Conservation (phyloP, 2,888 invertebrate species). For the Rhamphomyia laevipes region DNA sequence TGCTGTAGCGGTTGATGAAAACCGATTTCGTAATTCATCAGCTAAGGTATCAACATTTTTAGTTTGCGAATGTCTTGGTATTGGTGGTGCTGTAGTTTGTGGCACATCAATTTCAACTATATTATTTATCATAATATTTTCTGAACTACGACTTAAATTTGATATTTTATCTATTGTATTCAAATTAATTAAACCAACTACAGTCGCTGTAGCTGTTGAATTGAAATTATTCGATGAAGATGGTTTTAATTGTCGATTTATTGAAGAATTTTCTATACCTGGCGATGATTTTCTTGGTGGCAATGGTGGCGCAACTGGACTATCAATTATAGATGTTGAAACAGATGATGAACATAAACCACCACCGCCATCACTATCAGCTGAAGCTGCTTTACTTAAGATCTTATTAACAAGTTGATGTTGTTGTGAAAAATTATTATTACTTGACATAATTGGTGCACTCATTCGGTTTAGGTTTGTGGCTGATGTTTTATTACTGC, state of each 20-base stretch:
- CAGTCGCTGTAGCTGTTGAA: background rate
- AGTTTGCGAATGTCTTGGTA: conserved; percentile 30
- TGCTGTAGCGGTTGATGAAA: conserved; percentile 12
- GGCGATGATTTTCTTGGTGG: conserved; percentile 47
- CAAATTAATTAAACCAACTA: conserved; percentile 10
- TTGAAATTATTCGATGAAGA: conserved; percentile 16
- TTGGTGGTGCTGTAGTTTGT: conserved; percentile 34
- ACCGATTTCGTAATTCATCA: conserved; percentile 28
- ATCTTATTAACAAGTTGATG: conserved; percentile 11
- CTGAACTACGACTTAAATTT: conserved; percentile 25
- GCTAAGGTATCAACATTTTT: conserved; percentile 27
- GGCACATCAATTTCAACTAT: conserved; percentile 24
- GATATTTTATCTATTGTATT: conserved; percentile 9
- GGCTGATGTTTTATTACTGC: conserved; percentile 10
- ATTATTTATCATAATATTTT: conserved; percentile 24
- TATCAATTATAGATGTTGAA: background rate
- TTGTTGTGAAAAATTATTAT: conserved; percentile 12
- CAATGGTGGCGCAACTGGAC: conserved; percentile 40
- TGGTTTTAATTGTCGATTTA: conserved; percentile 18
- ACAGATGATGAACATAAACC: background rate
- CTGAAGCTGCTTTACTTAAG: conserved; percentile 19
- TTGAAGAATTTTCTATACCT: conserved; percentile 26
- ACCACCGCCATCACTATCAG: conserved; percentile 15
- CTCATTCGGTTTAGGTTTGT: conserved; percentile 31
- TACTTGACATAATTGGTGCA: conserved; percentile 30